Evolutionary conservation across 2,888 invertebrate genomes (phyloP).

Genomic region (Rhodophaea formosa): DNA sequence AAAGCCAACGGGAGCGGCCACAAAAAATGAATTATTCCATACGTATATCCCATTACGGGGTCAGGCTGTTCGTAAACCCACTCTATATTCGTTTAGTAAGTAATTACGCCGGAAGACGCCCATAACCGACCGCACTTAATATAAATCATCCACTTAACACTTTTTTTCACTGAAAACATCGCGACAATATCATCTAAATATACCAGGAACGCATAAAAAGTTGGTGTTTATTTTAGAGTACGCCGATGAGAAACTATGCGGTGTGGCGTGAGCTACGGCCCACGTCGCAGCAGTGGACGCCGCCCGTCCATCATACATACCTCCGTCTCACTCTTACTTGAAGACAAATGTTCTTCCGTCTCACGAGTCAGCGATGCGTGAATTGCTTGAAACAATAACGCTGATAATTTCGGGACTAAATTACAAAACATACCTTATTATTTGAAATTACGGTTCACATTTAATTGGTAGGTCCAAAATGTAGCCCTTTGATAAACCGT

Average conservation of each 20-base stretch:
- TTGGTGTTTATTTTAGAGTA: conserved; percentile 71
- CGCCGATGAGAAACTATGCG: conserved; percentile 75
- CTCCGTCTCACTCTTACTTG: conserved; percentile 46
- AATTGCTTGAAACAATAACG: conserved; percentile 69
- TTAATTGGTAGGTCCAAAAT: background rate
- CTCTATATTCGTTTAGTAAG: conserved; percentile 51
- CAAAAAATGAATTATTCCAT: conserved; percentile 59
- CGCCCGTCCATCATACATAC: conserved; percentile 68
- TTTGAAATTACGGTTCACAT: background rate
- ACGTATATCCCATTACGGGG: conserved; percentile 46
- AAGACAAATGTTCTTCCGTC: conserved; percentile 31
- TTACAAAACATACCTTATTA: conserved; percentile 49
- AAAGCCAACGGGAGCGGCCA: conserved; percentile 40
- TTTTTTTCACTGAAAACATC: conserved; percentile 61
- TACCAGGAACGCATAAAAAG: conserved; percentile 72
- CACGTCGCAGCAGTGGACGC: conserved; percentile 62
- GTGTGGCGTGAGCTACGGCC: conserved; percentile 67
- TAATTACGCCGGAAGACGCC: conserved; percentile 73
- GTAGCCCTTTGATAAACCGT: conserved; percentile 37
- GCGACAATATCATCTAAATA: conserved; percentile 75
- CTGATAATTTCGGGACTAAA: conserved; percentile 49
- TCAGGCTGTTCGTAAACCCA: conserved; percentile 38
- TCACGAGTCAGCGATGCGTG: conserved; percentile 56
- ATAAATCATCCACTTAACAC: conserved; percentile 81
- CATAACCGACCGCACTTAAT: conserved; percentile 68